Conservation (phyloP, 2,797 vertebrate species). For the Xyrichtys novacula region DNA sequence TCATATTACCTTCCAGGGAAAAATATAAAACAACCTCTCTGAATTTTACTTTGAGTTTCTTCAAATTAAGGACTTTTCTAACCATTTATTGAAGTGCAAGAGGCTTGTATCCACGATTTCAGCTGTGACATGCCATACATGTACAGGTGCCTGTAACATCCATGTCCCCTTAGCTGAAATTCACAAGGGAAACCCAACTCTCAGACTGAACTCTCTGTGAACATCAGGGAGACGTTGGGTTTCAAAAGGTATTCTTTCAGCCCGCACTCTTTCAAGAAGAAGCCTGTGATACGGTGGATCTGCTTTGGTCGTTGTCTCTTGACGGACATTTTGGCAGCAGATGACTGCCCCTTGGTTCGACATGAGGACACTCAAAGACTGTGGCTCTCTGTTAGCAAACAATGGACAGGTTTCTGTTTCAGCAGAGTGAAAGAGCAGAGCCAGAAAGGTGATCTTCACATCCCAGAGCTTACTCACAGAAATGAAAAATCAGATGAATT, state of each 20-base stretch:
- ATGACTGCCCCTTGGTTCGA: slow-evolving; percentile 85
- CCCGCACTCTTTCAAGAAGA: slow-evolving; percentile 21
- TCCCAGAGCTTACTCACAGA: slow-evolving; percentile 40
- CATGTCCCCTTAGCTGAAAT: slow-evolving; percentile 32
- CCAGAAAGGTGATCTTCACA: slow-evolving; percentile 62
- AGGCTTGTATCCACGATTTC: too few species aligned
- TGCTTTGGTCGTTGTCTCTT: slow-evolving; percentile 83
- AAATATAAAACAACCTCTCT: slow-evolving; percentile 2
- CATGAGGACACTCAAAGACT: slow-evolving; percentile 87
- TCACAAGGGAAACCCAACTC: slow-evolving; percentile 32
- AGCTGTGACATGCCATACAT: too few species aligned
- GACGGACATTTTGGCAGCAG: slow-evolving; percentile 89
- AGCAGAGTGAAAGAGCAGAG: slow-evolving; percentile 75
- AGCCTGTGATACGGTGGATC: slow-evolving; percentile 80
- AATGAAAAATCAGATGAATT: slow-evolving; percentile 32
- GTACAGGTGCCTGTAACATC: slow-evolving; percentile 42
- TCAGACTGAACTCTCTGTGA: slow-evolving; percentile 13
- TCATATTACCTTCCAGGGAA: slow-evolving; percentile 9
- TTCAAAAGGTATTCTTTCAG: slow-evolving; percentile 54
- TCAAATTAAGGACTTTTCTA: slow-evolving; percentile 78
- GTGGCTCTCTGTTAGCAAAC: slow-evolving; percentile 83
- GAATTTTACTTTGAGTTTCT: slow-evolving; percentile 65
- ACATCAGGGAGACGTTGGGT: slow-evolving; percentile 41
- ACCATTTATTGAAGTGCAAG: slow-evolving; percentile 73
- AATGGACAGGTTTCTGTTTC: slow-evolving; percentile 88